These are phyloP conservation scores for Temnothorax rugatulus DNA, from an alignment of 2,888 invertebrate genomes.

Conservation along the genomic window DNA sequence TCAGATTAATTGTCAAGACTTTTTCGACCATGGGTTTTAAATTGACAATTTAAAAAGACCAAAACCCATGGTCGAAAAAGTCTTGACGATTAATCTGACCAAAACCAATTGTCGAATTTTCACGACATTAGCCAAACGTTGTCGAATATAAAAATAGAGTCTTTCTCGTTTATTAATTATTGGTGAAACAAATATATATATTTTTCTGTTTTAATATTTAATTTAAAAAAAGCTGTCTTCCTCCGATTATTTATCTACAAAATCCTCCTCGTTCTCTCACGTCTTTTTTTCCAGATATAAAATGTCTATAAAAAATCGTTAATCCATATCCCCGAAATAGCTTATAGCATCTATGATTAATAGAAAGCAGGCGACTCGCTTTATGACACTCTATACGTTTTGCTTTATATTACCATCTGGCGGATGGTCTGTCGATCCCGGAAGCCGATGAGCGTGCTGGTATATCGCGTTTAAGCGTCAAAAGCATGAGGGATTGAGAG, in stretches of 20 bases:
- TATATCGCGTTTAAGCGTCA: slow-evolving; percentile 5
- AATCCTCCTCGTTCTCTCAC: not conserved
- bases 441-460: slow-evolving; percentile 17
- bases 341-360: slow-evolving; percentile 5
- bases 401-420: slow-evolving; percentile 34
- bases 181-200: too few species aligned
- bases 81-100: too few species aligned
- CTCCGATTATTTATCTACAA: not conserved
- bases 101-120: too few species aligned
- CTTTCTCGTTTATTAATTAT: too few species aligned
- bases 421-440: not conserved
- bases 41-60: too few species aligned
- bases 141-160: too few species aligned
- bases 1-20: too few species aligned
- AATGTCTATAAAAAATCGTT: slow-evolving; percentile 11
- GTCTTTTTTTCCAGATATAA: not conserved
- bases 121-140: too few species aligned
- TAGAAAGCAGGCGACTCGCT: slow-evolving; percentile 14
- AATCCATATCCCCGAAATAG: slow-evolving; percentile 5
- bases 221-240: not conserved
- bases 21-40: too few species aligned
- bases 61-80: too few species aligned
- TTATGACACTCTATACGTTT: slow-evolving; percentile 1
- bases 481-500: slow-evolving; percentile 30
- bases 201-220: not conserved